These are phyloP conservation scores for Coilia nasus DNA, from an alignment of 2,797 vertebrate species.

Conservation along the genomic window DNA sequence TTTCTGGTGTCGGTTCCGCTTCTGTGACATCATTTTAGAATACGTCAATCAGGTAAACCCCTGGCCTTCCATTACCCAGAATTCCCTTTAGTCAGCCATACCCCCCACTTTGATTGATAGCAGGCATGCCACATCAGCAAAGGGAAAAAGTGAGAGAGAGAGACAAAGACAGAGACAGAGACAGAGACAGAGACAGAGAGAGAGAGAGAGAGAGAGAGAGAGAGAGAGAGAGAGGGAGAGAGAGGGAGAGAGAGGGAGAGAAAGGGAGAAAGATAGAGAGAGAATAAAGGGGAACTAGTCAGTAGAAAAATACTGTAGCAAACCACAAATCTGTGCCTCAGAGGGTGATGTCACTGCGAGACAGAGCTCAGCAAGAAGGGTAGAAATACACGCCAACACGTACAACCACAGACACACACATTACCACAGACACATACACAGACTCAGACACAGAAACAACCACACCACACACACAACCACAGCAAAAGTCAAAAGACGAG, in stretches of 20 bases:
- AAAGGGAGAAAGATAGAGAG: not conserved
- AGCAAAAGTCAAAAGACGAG: too few species aligned
- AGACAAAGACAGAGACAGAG: not conserved
- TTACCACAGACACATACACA: not conserved
- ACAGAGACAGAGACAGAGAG: not conserved
- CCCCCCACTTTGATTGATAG: not conserved
- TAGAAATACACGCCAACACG: not conserved
- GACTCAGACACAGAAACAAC: not conserved
- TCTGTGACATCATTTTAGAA: not conserved
- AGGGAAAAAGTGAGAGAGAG: not conserved
- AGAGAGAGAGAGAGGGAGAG: not conserved
- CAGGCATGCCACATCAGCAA: not conserved
- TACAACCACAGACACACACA: not conserved
- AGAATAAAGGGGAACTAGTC: not conserved
- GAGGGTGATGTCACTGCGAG: conserved; percentile 39
- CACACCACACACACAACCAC: too few species aligned
- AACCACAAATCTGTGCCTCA: conserved; percentile 47
- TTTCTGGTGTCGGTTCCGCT: not conserved
- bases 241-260: conserved; percentile 3
- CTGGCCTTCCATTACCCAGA: not conserved
- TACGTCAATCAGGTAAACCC: not conserved
- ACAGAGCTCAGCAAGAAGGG: not conserved
- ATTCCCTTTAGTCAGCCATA: not conserved
- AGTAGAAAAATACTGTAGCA: not conserved
- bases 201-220: not conserved